phyloP scores from a whole-genome alignment of 2,888 invertebrate species.

The Lithophane socia region DNA sequence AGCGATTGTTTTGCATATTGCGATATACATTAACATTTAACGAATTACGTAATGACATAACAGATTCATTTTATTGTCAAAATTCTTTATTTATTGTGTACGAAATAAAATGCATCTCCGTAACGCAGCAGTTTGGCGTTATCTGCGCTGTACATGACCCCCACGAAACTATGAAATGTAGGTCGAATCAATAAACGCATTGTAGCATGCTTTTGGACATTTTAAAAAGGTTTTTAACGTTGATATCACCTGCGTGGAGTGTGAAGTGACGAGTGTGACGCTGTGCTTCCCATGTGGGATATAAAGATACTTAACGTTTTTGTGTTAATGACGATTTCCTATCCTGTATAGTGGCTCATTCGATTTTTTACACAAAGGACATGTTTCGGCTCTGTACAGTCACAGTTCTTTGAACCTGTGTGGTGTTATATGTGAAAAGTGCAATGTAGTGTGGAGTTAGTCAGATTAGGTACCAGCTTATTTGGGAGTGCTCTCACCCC shows the following conservation, averaged over 20 bases:
- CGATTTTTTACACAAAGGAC: slow-evolving; percentile 40
- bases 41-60: slow-evolving; percentile 18
- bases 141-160: slow-evolving; percentile 69
- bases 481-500: slow-evolving; percentile 48
- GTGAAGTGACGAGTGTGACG: slow-evolving; percentile 32
- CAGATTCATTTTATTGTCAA: slow-evolving; percentile 12
- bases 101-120: slow-evolving; percentile 57
- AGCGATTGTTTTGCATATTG: slow-evolving; percentile 58
- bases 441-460: slow-evolving; percentile 51
- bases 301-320: slow-evolving; percentile 46
- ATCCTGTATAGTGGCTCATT: slow-evolving; percentile 30
- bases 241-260: slow-evolving; percentile 48
- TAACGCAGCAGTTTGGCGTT: slow-evolving; percentile 61
- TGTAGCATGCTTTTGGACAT: slow-evolving; percentile 62
- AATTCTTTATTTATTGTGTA: slow-evolving; percentile 28
- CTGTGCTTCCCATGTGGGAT: slow-evolving; percentile 23
- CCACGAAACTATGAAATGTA: slow-evolving; percentile 70
- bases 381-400: slow-evolving; percentile 25
- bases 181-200: slow-evolving; percentile 77
- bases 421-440: slow-evolving; percentile 57
- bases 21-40: slow-evolving; percentile 38
- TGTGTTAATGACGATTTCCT: slow-evolving; percentile 46
- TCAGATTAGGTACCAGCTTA: slow-evolving; percentile 50
- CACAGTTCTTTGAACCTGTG: slow-evolving; percentile 50
- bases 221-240: slow-evolving; percentile 52